phyloP scores from a whole-genome alignment of 1,140 invertebrate genomes.

The Onthophagus taurus region DNA sequence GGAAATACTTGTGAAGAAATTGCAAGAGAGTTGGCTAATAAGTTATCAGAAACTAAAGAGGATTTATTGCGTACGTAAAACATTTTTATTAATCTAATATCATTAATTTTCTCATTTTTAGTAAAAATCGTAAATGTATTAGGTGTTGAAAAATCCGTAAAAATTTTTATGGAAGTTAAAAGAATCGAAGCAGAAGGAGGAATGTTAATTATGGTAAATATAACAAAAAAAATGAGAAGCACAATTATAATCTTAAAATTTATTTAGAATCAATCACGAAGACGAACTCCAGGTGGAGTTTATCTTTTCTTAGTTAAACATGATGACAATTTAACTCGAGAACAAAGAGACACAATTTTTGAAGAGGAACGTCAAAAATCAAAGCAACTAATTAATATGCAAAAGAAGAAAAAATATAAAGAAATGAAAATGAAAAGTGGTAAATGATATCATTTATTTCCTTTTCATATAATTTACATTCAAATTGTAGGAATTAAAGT shows the following conservation, averaged over 20 bases:
- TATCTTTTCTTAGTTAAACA: constrained; percentile 73
- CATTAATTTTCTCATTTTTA: constrained; percentile 38
- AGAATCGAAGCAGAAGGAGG: constrained; percentile 71
- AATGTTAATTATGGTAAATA: constrained; percentile 64
- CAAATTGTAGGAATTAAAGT: constrained; percentile 23
- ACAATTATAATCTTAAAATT: constrained; percentile 17
- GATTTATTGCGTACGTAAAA: constrained; percentile 47
- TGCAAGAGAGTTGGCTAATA: constrained; percentile 57
- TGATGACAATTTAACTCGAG: constrained; percentile 56
- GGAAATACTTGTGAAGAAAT: constrained; percentile 48
- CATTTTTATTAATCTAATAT: constrained; percentile 8
- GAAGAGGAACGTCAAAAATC: constrained; percentile 51
- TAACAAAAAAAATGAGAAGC: constrained; percentile 14
- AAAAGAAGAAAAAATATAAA: constrained; percentile 55
- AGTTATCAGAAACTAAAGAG: constrained; percentile 60
- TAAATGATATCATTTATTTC: constrained; percentile 18
- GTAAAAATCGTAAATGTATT: constrained; percentile 60
- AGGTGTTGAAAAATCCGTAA: constrained; percentile 62
- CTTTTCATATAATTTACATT: constrained; percentile 5
- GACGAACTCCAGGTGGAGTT: constrained; percentile 74
- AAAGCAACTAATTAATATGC: constrained; percentile 45
- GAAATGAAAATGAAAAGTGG: constrained; percentile 37
- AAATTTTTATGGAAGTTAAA: constrained; percentile 68
- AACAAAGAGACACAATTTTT: constrained; percentile 64
- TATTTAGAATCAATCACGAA: constrained; percentile 63